These are phyloP conservation scores for Congeria kusceri DNA, from an alignment of 2,888 invertebrate species.

Conservation along the genomic window DNA sequence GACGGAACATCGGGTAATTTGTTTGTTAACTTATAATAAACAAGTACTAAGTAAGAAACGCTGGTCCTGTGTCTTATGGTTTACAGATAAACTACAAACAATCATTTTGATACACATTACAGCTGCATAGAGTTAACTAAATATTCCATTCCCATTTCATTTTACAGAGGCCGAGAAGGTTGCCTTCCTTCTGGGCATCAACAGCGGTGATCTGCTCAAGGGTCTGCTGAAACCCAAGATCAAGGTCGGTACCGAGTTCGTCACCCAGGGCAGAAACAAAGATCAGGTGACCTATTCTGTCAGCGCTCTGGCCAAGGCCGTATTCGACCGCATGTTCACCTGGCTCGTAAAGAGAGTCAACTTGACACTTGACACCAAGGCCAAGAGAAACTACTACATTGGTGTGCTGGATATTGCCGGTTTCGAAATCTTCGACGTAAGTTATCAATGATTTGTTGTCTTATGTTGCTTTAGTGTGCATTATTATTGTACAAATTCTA, in stretches of 20 bases:
- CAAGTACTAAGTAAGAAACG: background rate
- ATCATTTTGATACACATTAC: background rate
- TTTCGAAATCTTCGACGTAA: slow-evolving; percentile 99
- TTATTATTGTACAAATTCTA: no score
- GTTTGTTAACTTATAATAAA: background rate
- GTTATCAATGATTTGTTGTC: no score
- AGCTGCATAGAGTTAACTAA: no score
- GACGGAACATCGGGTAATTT: slow-evolving; percentile 83
- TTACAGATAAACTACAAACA: background rate
- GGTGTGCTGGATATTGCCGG: slow-evolving; percentile 99
- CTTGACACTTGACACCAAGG: slow-evolving; percentile 99
- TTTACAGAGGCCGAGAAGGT: slow-evolving; percentile 93
- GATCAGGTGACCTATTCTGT: slow-evolving; percentile 87
- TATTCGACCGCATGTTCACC: slow-evolving; percentile 86
- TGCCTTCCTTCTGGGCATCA: slow-evolving; percentile 95
- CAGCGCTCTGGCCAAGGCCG: slow-evolving; percentile 86
- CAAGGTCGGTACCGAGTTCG: slow-evolving; percentile 98
- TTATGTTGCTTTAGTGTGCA: no score
- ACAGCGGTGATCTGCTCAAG: slow-evolving; percentile 93
- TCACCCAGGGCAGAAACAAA: slow-evolving; percentile 99
- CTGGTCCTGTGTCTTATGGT: background rate
- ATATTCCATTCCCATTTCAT: no score
- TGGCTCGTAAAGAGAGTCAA: slow-evolving; percentile 99
- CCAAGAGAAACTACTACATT: slow-evolving; percentile 99
- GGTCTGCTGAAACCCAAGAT: slow-evolving; percentile 95